phyloP scores from a whole-genome alignment of 1,140 invertebrate species.

The Anoplophora glabripennis region DNA sequence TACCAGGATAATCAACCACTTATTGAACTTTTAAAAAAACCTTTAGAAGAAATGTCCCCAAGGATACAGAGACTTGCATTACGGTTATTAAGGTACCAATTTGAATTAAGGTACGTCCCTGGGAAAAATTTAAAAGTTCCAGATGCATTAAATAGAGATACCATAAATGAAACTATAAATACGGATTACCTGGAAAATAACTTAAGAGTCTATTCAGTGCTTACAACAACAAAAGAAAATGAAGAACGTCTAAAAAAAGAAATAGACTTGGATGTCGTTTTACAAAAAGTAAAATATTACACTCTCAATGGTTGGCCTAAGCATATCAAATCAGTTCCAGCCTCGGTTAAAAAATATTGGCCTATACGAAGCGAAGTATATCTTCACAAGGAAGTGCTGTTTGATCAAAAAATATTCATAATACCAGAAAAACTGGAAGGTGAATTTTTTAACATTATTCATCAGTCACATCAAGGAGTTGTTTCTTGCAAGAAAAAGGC shows the following conservation, averaged over 20 bases:
- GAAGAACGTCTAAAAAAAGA: constrained; percentile 10
- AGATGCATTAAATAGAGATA: constrained; percentile 14
- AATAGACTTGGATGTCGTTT: not conserved
- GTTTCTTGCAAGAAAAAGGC: constrained; percentile 13
- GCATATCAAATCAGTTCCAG: not conserved
- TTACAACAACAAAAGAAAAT: constrained; percentile 12
- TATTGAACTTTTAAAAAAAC: constrained; percentile 8
- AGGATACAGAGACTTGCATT: constrained; percentile 9
- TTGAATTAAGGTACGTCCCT: constrained; percentile 10
- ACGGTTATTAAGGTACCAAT: constrained; percentile 10
- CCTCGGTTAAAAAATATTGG: constrained; percentile 12
- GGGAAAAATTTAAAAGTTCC: constrained; percentile 10
- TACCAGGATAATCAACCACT: constrained; percentile 5
- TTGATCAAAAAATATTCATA: constrained; percentile 4
- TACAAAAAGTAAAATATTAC: constrained; percentile 18
- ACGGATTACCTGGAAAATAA: constrained; percentile 18
- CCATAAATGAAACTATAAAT: not conserved
- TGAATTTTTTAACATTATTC: constrained; percentile 1
- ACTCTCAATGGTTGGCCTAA: constrained; percentile 14
- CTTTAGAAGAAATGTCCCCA: constrained; percentile 3
- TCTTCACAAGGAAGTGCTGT: constrained; percentile 1
- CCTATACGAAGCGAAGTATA: constrained; percentile 6
- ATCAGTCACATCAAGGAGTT: constrained; percentile 14
- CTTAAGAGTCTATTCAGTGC: constrained; percentile 12
- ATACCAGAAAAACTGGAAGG: not conserved